Evolutionary conservation across 2,888 invertebrate species (phyloP), one percentile per base, ranked within the genome.

Genomic region (Synanthedon tipuliformis): DNA sequence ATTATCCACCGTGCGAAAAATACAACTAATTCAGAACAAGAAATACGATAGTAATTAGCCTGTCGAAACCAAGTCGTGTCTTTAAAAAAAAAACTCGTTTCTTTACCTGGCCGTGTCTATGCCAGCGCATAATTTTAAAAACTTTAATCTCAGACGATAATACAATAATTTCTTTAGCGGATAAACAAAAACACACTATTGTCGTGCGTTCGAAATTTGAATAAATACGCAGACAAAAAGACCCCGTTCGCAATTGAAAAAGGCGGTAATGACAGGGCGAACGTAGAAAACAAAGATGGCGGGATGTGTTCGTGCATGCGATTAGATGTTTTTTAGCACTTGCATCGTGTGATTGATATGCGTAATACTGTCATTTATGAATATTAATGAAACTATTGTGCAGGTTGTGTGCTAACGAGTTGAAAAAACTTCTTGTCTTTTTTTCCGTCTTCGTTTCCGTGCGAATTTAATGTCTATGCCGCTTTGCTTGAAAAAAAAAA

Each of bases 171-270:
- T 69, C 72, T 71, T 71, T 69, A 63, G 66, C 68, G 72, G 72
- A 79, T 83, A 85, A 85, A 86, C 85, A 85, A 85, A 85, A 84
- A 84, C 78, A 75, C 59, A 57, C 71, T 63, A 73, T 83, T 85
- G 81, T 83, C 63, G 50, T 41, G 51, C 62, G 63, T 64, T 67
- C 63, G 59, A 64, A 69, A 81, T 81, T 82, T 80, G 76, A 81
- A 84, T 83, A 69, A 69, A 63, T 60, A 61, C 65, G 67, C 59
- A 54, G 50, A 55, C 11, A 54, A 53, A 53, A 52, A 13, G 18
- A 40, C 41, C 50, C 34, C 34, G 34, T 55, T 59, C 53, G 51
- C 52, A 54, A 40, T 41, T 58, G 59, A 74, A 78, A 66, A 76
- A 78, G 72, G 76, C 75, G 81, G 79, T 87, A 87, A 86, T 87